phyloP scores from a whole-genome alignment of 2,797 vertebrate genomes.

The Microchirus variegatus region DNA sequence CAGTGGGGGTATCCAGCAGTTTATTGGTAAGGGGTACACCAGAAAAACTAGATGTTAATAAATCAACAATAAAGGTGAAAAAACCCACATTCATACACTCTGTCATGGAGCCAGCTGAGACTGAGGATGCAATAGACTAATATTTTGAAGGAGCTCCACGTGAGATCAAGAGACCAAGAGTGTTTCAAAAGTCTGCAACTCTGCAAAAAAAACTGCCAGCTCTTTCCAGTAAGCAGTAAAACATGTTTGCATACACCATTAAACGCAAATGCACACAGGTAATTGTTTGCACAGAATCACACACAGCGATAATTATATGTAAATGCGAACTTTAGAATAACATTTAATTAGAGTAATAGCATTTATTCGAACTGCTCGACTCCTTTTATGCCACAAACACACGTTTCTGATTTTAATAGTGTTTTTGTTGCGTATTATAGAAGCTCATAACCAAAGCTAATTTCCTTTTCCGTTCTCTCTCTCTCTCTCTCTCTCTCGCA shows the following conservation, averaged over 20 bases:
- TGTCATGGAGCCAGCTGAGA: conserved; percentile 31
- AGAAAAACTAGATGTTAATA: too few species aligned
- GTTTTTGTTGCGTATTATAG: conserved; percentile 2
- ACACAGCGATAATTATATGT: too few species aligned
- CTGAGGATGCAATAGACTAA: background rate
- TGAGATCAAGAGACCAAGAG: conserved; percentile 13
- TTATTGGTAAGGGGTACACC: too few species aligned
- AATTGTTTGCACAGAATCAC: too few species aligned
- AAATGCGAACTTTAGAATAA: too few species aligned
- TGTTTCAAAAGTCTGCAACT: background rate
- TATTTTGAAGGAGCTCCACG: conserved; percentile 3
- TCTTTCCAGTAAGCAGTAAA: too few species aligned
- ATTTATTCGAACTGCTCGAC: conserved; percentile 23
- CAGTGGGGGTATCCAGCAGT: too few species aligned
- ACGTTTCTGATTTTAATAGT: conserved; percentile 17
- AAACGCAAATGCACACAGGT: too few species aligned
- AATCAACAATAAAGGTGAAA: too few species aligned
- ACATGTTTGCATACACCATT: too few species aligned
- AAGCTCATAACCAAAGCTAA: background rate
- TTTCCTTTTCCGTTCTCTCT: conserved; percentile 7
- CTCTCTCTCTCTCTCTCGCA: conserved; percentile 14
- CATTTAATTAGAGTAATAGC: background rate
- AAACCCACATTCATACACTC: background rate
- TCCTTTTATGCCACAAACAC: conserved; percentile 29
- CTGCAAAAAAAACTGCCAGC: too few species aligned